phyloP scores from a whole-genome alignment of 1,140 invertebrate genomes.

The Scaptomyza pallida region DNA sequence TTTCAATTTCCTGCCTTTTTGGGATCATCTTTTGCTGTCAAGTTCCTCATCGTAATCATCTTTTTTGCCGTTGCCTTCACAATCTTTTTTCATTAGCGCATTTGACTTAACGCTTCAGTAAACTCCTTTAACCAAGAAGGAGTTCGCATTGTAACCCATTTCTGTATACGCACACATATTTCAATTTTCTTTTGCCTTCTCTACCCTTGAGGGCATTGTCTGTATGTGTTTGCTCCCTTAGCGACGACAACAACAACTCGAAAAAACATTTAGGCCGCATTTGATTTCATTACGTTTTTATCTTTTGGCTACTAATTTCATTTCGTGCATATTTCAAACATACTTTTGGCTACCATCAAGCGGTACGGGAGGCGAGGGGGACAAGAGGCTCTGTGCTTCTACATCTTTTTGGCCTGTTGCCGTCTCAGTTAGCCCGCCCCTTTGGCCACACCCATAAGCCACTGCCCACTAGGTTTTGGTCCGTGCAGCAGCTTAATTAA shows the following conservation, averaged over 20 bases:
- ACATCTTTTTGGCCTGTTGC: neutral
- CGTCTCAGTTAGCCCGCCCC: slow-evolving; percentile 1
- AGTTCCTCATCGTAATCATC: slow-evolving; percentile 32
- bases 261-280: slow-evolving; percentile 76
- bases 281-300: slow-evolving; percentile 81
- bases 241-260: slow-evolving; percentile 32
- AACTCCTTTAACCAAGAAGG: slow-evolving; percentile 14
- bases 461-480: slow-evolving; percentile 2
- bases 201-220: slow-evolving; percentile 4
- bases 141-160: slow-evolving; percentile 64
- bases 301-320: slow-evolving; percentile 74
- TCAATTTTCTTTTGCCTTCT: slow-evolving; percentile 62
- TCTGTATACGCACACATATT: slow-evolving; percentile 70
- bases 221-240: slow-evolving; percentile 28
- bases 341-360: slow-evolving; percentile 15
- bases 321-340: slow-evolving; percentile 68
- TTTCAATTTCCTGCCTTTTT: slow-evolving; percentile 14
- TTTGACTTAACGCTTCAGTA: slow-evolving; percentile 53
- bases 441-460: neutral
- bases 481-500: slow-evolving; percentile 70
- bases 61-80: slow-evolving; percentile 38
- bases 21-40: neutral
- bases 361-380: no score
- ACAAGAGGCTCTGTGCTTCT: no score
- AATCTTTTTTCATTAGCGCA: slow-evolving; percentile 57